Base-by-base conservation (phyloP, 2,888 invertebrate species). In the Dysmachus trigonus region DNA sequence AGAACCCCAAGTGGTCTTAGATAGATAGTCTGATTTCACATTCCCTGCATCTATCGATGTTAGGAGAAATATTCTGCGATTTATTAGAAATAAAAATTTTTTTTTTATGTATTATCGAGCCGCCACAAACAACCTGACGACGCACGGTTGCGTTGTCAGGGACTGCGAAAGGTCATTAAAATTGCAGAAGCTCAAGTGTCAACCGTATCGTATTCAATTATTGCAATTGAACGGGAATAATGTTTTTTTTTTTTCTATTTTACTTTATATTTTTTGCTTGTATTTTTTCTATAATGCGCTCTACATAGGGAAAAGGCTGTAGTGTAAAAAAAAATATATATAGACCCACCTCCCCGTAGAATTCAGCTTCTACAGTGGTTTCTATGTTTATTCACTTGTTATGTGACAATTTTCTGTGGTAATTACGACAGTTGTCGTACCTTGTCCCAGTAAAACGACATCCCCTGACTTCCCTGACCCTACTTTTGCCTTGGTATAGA, bases 321-420 rank as follows among this genome's bases (percentile, higher is more conserved):
- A n/a, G n/a, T n/a, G n/a, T n/a, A n/a, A n/a, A n/a, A n/a, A n/a
- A n/a, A n/a, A n/a, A n/a, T n/a, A n/a, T n/a, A n/a, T n/a, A n/a
- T n/a, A n/a, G n/a, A n/a, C n/a, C n/a, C n/a, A n/a, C n/a, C n/a
- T n/a, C n/a, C n/a, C n/a, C n/a, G n/a, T n/a, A n/a, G n/a, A n/a
- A n/a, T 62, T 53, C 62, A 10, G 8, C 27, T 62, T 22, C 62
- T 8, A 18, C 62, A 8, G 62, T 7, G 22, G 10, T 10, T 27
- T 27, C 27, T 62, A 22, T 22, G 62, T 81, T 53, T 81, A 62
- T 51, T 81, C 18, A 18, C 15, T 51, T 31, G 62, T 30, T 53
- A 81, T 81, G 81, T 51, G 81, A 62, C 81, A 81, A 81, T 81
- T 53, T 81, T 62, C 53, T 81, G 33, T 15, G 47, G 30, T 81